phyloP scores from a whole-genome alignment of 2,888 invertebrate species.

The Spisula subtruncata region DNA sequence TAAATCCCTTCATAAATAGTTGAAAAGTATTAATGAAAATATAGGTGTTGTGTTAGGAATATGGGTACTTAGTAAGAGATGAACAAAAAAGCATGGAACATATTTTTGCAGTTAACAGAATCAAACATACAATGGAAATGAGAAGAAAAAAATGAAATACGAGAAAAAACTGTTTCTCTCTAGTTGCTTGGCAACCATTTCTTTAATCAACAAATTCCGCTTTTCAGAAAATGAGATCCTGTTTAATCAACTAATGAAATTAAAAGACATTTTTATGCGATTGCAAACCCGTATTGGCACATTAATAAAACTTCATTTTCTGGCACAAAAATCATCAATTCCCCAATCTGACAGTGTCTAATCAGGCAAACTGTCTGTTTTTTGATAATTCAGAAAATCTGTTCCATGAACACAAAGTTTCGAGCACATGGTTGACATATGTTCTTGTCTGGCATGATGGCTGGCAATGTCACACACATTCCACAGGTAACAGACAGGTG shows the following conservation, averaged over 20 bases:
- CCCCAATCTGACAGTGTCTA: neutral
- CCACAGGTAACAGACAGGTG: too few relatives aligned
- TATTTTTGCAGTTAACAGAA: too few relatives aligned
- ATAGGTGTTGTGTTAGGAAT: too few relatives aligned
- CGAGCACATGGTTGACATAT: neutral
- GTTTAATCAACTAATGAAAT: constrained; percentile 2
- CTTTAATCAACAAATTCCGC: neutral
- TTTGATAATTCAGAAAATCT: constrained; percentile 4
- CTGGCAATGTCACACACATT: too few relatives aligned
- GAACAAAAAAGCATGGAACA: too few relatives aligned
- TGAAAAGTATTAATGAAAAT: too few relatives aligned
- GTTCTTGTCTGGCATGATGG: neutral
- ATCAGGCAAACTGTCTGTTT: neutral
- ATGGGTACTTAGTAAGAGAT: too few relatives aligned
- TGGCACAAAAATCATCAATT: constrained; percentile 2
- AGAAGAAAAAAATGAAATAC: neutral
- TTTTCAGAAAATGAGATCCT: neutral
- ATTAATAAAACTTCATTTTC: neutral
- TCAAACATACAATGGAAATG: too few relatives aligned
- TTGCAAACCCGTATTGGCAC: constrained; percentile 16
- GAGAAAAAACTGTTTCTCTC: neutral
- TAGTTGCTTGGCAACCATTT: neutral
- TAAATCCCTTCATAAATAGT: too few relatives aligned
- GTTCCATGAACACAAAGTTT: neutral
- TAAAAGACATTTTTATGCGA: neutral